Evolutionary conservation across 1,140 invertebrate genomes (phyloP).

Genomic region (Lepidurus apus): DNA sequence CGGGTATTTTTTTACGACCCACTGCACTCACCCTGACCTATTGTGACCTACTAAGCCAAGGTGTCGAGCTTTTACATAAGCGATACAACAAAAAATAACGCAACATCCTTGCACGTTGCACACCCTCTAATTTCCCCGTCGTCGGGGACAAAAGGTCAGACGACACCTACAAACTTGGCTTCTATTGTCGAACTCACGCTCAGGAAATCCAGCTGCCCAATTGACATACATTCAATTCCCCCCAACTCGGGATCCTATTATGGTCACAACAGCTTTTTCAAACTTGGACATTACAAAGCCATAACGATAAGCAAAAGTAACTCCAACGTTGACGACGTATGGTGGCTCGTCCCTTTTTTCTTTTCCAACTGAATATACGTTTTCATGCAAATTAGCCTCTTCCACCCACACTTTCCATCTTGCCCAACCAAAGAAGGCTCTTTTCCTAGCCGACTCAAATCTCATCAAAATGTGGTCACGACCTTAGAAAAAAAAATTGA

Average conservation of each 20-base stretch:
- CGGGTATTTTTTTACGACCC: neutral
- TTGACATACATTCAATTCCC: conserved; percentile 8
- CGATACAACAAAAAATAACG: neutral
- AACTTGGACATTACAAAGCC: neutral
- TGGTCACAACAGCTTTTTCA: neutral
- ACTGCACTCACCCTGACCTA: neutral
- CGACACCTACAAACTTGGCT: conserved; percentile 14
- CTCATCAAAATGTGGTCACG: conserved; percentile 1
- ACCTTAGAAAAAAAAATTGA: neutral
- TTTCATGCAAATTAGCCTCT: neutral
- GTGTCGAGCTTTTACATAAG: neutral
- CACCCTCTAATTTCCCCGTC: conserved; percentile 9
- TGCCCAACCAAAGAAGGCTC: neutral
- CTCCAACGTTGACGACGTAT: neutral
- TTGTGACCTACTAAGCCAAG: neutral
- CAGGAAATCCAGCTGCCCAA: conserved; percentile 13
- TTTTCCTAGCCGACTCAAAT: neutral
- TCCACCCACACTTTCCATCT: neutral
- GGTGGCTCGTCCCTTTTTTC: neutral
- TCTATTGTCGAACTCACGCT: neutral
- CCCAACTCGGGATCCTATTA: neutral
- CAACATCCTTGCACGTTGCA: neutral
- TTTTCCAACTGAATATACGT: neutral
- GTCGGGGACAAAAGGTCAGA: neutral
- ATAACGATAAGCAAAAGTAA: neutral